Percentiles rank a stretch among this genome's conserved stretches.
These are phyloP conservation scores for Hermaeophaga mercurialis DNA, from an alignment of 2,888 invertebrate genomes.

Conservation along the genomic window DNA sequence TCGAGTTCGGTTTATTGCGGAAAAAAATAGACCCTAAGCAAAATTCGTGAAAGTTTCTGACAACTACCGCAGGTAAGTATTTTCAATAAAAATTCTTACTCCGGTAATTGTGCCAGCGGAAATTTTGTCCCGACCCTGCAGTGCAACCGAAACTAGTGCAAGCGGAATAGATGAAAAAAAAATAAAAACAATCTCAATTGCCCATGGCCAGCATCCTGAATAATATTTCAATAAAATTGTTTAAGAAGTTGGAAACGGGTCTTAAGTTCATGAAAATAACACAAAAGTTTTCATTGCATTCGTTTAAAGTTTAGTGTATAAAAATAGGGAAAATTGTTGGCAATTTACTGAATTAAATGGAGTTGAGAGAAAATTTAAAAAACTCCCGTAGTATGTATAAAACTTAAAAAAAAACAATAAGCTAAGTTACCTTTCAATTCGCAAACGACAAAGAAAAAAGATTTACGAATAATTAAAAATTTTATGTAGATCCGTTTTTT, in stretches of 20 bases:
- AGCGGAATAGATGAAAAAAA: slow-evolving; percentile 10
- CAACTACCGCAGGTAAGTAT: too few species aligned
- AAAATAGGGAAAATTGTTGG: slow-evolving; percentile 11
- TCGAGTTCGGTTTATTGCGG: too few species aligned
- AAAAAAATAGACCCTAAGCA: too few species aligned
- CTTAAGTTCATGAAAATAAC: slow-evolving; percentile 24
- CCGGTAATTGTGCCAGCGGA: too few species aligned
- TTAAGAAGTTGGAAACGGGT: slow-evolving; percentile 21
- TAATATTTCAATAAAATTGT: slow-evolving; percentile 31
- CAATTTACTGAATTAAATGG: slow-evolving; percentile 16
- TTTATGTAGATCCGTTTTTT: too few species aligned
- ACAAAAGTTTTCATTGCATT: slow-evolving; percentile 19
- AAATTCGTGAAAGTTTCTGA: too few species aligned
- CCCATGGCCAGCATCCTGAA: slow-evolving; percentile 28
- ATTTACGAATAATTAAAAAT: too few species aligned
- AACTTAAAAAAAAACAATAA: neutral
- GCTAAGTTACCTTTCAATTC: neutral
- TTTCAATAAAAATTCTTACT: too few species aligned
- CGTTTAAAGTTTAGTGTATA: slow-evolving; percentile 9
- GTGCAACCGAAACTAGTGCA: neutral
- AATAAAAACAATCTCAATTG: slow-evolving; percentile 22
- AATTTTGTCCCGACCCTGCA: neutral
- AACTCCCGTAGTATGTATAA: slow-evolving; percentile 5
- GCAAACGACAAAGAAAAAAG: neutral
- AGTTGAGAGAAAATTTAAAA: slow-evolving; percentile 2